Percentiles rank a stretch among this genome's conserved stretches.
These are phyloP conservation scores for Holothuria glaberrima DNA, from an alignment of 35 echinoderm and acorn worm genomes.

Conservation along the genomic window DNA sequence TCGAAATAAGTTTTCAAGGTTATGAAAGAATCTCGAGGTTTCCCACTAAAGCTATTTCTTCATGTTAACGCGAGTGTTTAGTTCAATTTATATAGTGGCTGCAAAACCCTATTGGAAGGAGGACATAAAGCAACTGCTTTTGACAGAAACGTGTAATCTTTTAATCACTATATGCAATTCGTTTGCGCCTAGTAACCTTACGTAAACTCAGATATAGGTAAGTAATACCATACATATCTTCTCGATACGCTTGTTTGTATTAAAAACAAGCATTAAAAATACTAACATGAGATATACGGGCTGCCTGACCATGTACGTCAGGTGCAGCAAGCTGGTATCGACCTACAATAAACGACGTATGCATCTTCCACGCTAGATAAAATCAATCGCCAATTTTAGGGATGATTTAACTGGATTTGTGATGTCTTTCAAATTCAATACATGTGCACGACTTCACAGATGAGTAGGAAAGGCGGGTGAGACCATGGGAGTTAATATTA, in stretches of 20 bases:
- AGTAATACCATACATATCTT: background rate
- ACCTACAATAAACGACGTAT: background rate
- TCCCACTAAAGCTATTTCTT: too few species aligned
- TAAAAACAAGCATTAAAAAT: background rate
- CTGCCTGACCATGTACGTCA: background rate
- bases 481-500: background rate
- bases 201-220: too few species aligned
- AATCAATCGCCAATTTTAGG: constrained; percentile 41
- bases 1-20: too few species aligned
- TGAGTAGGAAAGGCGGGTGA: constrained; percentile 14
- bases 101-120: too few species aligned
- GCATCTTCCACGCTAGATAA: background rate
- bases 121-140: too few species aligned
- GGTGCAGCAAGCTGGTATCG: background rate
- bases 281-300: background rate
- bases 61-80: too few species aligned
- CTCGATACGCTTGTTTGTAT: background rate
- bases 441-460: constrained; percentile 27
- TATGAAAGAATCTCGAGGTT: too few species aligned
- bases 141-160: too few species aligned
- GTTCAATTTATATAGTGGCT: too few species aligned
- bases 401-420: constrained; percentile 38
- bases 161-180: too few species aligned
- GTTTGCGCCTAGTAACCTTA: too few species aligned
- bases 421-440: constrained; percentile 43